Evolutionary conservation across 1,140 invertebrate species (phyloP).

Genomic region (Drosophila kurseongensis): DNA sequence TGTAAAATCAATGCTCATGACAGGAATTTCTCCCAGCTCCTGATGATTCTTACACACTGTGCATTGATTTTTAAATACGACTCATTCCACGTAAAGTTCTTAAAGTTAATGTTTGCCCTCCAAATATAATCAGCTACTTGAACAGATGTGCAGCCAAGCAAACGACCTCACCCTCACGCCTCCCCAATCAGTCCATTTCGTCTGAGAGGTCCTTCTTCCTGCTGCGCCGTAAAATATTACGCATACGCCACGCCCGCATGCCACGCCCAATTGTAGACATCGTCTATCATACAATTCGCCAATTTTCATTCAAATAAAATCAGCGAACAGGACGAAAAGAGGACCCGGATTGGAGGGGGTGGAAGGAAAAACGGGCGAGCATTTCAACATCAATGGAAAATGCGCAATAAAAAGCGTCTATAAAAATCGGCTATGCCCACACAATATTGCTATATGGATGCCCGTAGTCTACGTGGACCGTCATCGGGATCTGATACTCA

Average conservation of each 20-base stretch:
- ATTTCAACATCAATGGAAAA: constrained; percentile 80
- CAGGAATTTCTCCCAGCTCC: background rate
- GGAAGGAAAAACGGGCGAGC: constrained; percentile 55
- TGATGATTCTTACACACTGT: background rate
- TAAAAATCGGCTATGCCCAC: constrained; percentile 78
- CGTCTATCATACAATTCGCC: constrained; percentile 80
- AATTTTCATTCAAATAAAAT: constrained; percentile 83
- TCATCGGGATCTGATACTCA: constrained; percentile 23
- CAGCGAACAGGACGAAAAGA: constrained; percentile 51
- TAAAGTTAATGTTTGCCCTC: constrained; percentile 59
- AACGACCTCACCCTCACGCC: constrained; percentile 13
- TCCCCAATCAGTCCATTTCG: constrained; percentile 16
- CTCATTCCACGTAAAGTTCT: constrained; percentile 45
- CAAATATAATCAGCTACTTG: constrained; percentile 79
- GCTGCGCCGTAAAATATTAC: constrained; percentile 66
- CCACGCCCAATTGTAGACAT: constrained; percentile 56
- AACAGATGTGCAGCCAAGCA: constrained; percentile 76
- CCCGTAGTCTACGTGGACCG: constrained; percentile 44
- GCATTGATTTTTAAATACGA: constrained; percentile 1
- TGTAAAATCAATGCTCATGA: background rate
- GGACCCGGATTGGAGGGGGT: background rate
- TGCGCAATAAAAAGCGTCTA: constrained; percentile 81
- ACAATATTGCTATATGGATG: constrained; percentile 69
- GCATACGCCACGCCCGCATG: constrained; percentile 70
- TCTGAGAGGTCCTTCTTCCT: constrained; percentile 14